Evolutionary conservation across 1,140 invertebrate genomes (phyloP).

Genomic region (Pachyrhynchus sulphureomaculatus): DNA sequence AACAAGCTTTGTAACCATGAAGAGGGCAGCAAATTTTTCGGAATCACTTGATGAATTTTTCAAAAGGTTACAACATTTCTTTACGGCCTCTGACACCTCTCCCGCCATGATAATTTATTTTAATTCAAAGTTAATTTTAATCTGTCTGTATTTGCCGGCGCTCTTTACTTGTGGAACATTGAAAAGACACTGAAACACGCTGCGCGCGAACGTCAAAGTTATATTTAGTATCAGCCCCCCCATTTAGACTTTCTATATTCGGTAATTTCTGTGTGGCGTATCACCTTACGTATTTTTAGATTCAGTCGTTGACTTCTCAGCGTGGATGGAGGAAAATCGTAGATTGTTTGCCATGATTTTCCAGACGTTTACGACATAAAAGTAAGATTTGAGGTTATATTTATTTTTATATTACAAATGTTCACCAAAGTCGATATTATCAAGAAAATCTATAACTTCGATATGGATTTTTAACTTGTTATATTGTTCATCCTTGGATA

Average conservation of each 20-base stretch:
- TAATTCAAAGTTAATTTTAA: constrained; percentile 8
- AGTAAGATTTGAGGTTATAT: neutral
- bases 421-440: no score
- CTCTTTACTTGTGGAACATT: constrained; percentile 19
- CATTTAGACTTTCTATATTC: constrained; percentile 43
- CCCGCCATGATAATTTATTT: constrained; percentile 54
- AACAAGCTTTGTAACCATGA: constrained; percentile 86
- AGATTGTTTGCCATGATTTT: neutral
- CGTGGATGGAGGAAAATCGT: neutral
- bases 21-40: constrained; percentile 87
- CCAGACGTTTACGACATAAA: neutral
- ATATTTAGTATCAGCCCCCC: constrained; percentile 42
- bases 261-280: constrained; percentile 44
- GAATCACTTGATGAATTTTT: constrained; percentile 79
- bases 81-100: constrained; percentile 71
- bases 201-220: constrained; percentile 38
- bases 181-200: constrained; percentile 35
- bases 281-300: constrained; percentile 48
- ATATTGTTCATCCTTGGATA: no score
- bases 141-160: constrained; percentile 1
- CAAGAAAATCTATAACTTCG: no score
- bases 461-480: no score
- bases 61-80: constrained; percentile 77
- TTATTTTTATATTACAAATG: no score
- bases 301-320: constrained; percentile 41